Base-by-base conservation (phyloP, 37 sponge, comb jelly and placozoan species). In the Ianthella basta region DNA sequence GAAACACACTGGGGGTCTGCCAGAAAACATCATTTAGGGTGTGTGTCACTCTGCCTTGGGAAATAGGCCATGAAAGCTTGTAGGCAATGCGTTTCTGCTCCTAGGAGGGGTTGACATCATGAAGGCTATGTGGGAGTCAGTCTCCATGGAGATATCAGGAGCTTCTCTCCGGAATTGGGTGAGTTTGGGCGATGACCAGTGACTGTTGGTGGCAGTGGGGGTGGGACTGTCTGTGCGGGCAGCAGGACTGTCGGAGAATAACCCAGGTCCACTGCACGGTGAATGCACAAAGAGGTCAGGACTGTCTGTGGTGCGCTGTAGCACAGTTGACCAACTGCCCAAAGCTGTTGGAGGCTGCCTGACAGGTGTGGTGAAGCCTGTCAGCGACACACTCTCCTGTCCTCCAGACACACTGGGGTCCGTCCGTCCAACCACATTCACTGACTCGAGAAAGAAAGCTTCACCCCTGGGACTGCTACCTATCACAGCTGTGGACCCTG, bases 71-170 rank as follows among this genome's bases (percentile, higher is more conserved):
- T 40, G 44, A 41, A 75, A 75, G 54, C 40, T 36, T 75, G 15
- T 15, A 4, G 78, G 78, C 21, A 39, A 24, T 2, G 1, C 23
- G 2, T 44, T 44, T 44, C 50, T 44, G 50, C 50, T 44, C 50
- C 25, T 32, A 4, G 78, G 78, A 53, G 78, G 78, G 16, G 78
- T 75, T 24, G 54, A 75, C 38, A 75, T 40, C 24, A 53, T 50
- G 40, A 75, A 75, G 5, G 78, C 78, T 4, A 44, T 44, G 12
- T 53, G 78, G 0, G 54, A 39, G 53, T 75, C 78, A 0, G 54
- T 36, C 53, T 75, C 78, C 21, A 75, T 24, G 8, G 50, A 44
- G 50, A 44, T n/a, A n/a, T n/a, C 50, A 44, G 50, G 50, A 8
- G 8, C 50, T 13, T 69, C 70, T 35, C 34, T 69, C 34, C 1